phyloP scores from a whole-genome alignment of 2,888 invertebrate genomes.

The Lochmaea crataegi region DNA sequence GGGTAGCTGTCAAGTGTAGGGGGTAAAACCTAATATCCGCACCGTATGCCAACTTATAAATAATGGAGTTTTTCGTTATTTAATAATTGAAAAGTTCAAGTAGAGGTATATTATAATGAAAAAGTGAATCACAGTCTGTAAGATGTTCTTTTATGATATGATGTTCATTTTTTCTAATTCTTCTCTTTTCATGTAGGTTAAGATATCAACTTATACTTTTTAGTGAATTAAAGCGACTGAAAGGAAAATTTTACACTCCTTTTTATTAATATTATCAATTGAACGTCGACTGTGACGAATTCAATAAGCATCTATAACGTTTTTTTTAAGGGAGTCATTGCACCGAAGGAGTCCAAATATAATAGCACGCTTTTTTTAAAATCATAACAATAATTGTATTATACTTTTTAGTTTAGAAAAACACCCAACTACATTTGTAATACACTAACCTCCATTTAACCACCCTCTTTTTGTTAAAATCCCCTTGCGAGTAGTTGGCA shows the following conservation, averaged over 20 bases:
- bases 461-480: slow-evolving; percentile 11
- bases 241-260: background rate
- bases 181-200: too few species aligned
- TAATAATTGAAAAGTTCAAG: too few species aligned
- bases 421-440: slow-evolving; percentile 35
- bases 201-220: too few species aligned
- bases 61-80: too few species aligned
- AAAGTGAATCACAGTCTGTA: too few species aligned
- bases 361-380: slow-evolving; percentile 43
- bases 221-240: too few species aligned
- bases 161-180: too few species aligned
- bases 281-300: background rate
- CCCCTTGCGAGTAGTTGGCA: slow-evolving; percentile 26
- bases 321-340: slow-evolving; percentile 17
- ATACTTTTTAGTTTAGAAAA: slow-evolving; percentile 42
- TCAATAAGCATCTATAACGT: background rate
- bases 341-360: slow-evolving; percentile 38
- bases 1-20: too few species aligned
- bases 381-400: slow-evolving; percentile 46
- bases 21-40: too few species aligned
- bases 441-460: slow-evolving; percentile 16
- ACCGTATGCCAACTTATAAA: too few species aligned
- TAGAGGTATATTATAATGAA: too few species aligned
- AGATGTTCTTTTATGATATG: too few species aligned
- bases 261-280: background rate